Evolutionary conservation across 2,888 invertebrate genomes (phyloP).

Genomic region (Hartigia nigra): DNA sequence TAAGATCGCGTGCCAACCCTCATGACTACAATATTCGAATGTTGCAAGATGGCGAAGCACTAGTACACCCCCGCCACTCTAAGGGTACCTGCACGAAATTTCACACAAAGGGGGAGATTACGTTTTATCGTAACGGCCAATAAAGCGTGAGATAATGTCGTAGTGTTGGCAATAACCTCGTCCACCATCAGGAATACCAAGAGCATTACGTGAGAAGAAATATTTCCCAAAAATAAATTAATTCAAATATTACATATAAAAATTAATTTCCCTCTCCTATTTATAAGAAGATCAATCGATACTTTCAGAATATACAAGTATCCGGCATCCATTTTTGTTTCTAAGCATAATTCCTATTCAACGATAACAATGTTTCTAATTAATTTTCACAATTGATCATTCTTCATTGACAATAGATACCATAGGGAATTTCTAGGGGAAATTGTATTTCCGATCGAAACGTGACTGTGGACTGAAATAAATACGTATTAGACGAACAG

Average conservation of each 20-base stretch:
- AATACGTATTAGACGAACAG: not conserved
- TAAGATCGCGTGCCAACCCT: not conserved
- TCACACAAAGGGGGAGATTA: constrained; percentile 21
- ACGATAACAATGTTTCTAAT: not conserved
- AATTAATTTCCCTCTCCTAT: too few relatives aligned
- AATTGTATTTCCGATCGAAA: not conserved
- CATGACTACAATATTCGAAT: not conserved
- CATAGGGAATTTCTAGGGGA: not conserved
- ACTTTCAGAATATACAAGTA: too few relatives aligned
- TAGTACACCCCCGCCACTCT: not conserved
- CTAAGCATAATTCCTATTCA: not conserved
- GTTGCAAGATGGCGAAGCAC: not conserved
- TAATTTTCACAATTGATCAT: not conserved
- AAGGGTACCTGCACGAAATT: constrained; percentile 17
- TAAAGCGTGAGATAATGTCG: constrained; percentile 1
- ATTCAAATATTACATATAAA: too few relatives aligned
- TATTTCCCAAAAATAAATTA: not conserved
- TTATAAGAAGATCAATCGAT: too few relatives aligned
- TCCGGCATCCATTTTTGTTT: too few relatives aligned
- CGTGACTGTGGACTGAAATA: not conserved
- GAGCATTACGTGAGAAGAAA: not conserved
- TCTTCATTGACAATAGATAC: not conserved
- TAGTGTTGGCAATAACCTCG: not conserved
- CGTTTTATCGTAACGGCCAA: constrained; percentile 16
- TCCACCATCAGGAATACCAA: not conserved